Evolutionary conservation across 2,113 vertebrate genomes (phyloP).

Genomic region (Aramus guarauna): DNA sequence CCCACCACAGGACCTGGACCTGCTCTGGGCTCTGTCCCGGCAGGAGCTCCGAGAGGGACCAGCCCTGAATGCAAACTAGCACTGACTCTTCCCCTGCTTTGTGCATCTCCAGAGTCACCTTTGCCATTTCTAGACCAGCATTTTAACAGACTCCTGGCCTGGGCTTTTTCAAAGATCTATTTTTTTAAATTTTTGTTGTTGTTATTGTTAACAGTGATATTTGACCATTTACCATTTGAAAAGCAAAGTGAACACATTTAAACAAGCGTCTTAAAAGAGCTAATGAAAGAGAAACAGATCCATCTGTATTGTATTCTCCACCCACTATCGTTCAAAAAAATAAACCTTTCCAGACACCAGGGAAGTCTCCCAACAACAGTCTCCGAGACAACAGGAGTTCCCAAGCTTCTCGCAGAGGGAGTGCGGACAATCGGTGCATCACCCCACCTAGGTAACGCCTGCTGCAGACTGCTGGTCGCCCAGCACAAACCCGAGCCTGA

Average conservation of each 20-base stretch:
- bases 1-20: background rate
- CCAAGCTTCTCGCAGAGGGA: background rate
- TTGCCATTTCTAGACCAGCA: background rate
- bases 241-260: background rate
- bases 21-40: background rate
- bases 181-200: background rate
- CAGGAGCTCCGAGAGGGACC: background rate
- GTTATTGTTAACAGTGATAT: background rate
- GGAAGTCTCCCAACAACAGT: background rate
- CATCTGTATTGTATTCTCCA: background rate
- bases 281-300: background rate
- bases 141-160: background rate
- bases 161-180: background rate
- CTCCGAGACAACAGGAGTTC: background rate
- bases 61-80: background rate
- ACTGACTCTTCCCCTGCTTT: background rate
- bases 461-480: background rate
- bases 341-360: background rate
- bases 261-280: background rate
- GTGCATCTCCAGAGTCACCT: background rate
- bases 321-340: background rate
- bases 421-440: background rate
- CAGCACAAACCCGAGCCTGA: background rate
- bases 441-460: background rate
- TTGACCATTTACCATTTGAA: slow-evolving; percentile 1